Conservation (phyloP, 1,140 invertebrate genomes). For the Drosophila neocordata region DNA sequence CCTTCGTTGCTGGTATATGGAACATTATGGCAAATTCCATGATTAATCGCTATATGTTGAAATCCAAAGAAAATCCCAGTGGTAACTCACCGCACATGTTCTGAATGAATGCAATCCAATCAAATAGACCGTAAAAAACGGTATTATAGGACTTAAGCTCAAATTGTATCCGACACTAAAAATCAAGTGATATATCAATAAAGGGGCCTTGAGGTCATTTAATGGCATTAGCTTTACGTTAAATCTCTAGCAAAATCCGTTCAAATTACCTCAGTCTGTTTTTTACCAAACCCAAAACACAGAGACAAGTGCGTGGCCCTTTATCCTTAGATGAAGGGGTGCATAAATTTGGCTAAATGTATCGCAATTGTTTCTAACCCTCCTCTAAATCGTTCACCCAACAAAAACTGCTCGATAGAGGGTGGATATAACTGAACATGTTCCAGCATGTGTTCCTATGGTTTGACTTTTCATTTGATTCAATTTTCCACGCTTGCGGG, state of each 20-base stretch:
- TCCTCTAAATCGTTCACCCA: slow-evolving; percentile 42
- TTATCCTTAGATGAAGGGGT: slow-evolving; percentile 49
- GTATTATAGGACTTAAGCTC: slow-evolving; percentile 30
- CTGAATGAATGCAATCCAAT: neutral
- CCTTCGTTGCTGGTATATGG: neutral
- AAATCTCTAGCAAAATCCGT: slow-evolving; percentile 44
- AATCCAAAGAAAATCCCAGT: slow-evolving; percentile 12
- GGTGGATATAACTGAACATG: slow-evolving; percentile 33
- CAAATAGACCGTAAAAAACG: slow-evolving; percentile 7
- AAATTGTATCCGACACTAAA: slow-evolving; percentile 68
- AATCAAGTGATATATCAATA: slow-evolving; percentile 76
- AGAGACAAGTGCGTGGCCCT: slow-evolving; percentile 62
- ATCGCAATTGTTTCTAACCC: slow-evolving; percentile 69
- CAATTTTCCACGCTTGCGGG: slow-evolving; percentile 58
- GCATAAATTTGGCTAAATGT: slow-evolving; percentile 79
- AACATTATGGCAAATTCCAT: neutral
- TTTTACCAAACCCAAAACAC: slow-evolving; percentile 40
- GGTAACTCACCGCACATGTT: slow-evolving; percentile 21
- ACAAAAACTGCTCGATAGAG: slow-evolving; percentile 6
- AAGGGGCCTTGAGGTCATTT: slow-evolving; percentile 66
- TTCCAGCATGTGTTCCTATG: slow-evolving; percentile 68
- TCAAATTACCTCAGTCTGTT: slow-evolving; percentile 58
- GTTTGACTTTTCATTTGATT: slow-evolving; percentile 80
- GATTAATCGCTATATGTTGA: neutral
- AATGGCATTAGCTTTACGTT: slow-evolving; percentile 55